Evolutionary conservation across 2,797 vertebrate genomes (phyloP), one percentile per base, ranked within the genome.

Genomic region (Leuciscus waleckii): DNA sequence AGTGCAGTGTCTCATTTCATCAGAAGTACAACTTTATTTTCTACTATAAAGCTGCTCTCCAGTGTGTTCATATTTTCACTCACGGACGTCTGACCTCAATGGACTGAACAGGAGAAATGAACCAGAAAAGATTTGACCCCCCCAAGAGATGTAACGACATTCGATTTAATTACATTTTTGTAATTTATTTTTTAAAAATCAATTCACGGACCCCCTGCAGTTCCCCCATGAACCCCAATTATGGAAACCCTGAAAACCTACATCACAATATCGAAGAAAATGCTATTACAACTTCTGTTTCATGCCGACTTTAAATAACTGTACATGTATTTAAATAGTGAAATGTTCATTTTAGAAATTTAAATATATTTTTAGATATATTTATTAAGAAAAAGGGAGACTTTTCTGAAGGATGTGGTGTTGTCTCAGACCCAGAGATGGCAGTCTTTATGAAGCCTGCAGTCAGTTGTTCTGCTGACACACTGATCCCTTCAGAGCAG

Each of bases 401-500:
- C 19, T 39, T 51, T 54, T 39, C 13, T 35, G 29, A 82, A 49
- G 26, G 61, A 75, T 63, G 43, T 41, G 46, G 19, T 75, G 29
- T 63, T 75, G 58, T 75, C 10, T 58, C 49, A 68, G 35, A 43
- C 67, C 74, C 37, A 78, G 35, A 75, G 81, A 29, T 56, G 74
- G 46, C 81, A 74, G 69, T 82, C 69, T 73, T 82, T 70, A 43
- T n/a, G 54, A 83, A 84, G 49, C 39, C 37, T 65, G 21, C 41
- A 65, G 58, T 84, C 23, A 67, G 71, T 68, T 35, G 37, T 67
- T 43, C 54, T 75, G 63, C 65, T 77, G 69, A 81, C 56, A 86
- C 76, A 26, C 3, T 16, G 37, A 81, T 80, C 61, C 39, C 82
- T 84, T 84, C 35, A n/a, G 58, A 75, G 81, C 76, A 80, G 37